Percentiles rank a stretch among this genome's conserved stretches.
Conservation (phyloP, 2,113 vertebrate genomes). For the Periophthalmus modestus region DNA sequence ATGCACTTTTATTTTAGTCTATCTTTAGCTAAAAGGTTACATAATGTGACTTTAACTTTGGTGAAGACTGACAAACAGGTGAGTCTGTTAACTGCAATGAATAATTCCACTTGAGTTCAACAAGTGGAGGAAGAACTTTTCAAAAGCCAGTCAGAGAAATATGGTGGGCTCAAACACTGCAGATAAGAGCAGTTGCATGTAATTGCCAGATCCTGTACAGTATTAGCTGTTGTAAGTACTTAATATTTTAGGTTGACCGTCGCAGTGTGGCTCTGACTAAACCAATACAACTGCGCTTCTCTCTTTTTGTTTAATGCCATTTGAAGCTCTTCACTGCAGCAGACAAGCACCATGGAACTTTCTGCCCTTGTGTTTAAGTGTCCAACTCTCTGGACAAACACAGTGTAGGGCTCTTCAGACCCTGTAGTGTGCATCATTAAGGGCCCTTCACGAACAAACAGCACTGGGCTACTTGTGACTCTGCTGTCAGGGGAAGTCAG, state of each 20-base stretch:
- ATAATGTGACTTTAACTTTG: too few species aligned
- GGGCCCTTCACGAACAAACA: constrained; percentile 65
- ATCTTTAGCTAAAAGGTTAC: too few species aligned
- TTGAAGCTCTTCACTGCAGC: constrained; percentile 63
- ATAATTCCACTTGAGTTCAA: not conserved
- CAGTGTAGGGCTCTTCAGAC: constrained; percentile 69
- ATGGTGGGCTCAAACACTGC: not conserved
- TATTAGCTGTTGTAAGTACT: not conserved
- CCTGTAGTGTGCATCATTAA: constrained; percentile 61
- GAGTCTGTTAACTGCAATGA: not conserved
- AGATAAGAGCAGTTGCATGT: not conserved
- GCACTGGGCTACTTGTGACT: constrained; percentile 31
- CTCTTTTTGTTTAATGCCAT: constrained; percentile 56
- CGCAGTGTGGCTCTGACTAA: not conserved
- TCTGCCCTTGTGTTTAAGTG: constrained; percentile 62
- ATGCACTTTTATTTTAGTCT: too few species aligned
- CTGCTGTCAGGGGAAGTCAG: not conserved
- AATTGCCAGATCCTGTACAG: not conserved
- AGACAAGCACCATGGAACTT: constrained; percentile 62
- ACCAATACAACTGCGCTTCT: constrained; percentile 21
- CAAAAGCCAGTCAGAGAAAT: not conserved
- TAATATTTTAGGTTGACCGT: constrained; percentile 7
- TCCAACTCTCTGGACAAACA: constrained; percentile 52
- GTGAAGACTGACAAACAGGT: too few species aligned
- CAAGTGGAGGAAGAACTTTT: not conserved